Percentiles rank a stretch among this genome's conserved stretches.
Conservation (phyloP, 2,888 invertebrate genomes). For the Eilema griseolum region DNA sequence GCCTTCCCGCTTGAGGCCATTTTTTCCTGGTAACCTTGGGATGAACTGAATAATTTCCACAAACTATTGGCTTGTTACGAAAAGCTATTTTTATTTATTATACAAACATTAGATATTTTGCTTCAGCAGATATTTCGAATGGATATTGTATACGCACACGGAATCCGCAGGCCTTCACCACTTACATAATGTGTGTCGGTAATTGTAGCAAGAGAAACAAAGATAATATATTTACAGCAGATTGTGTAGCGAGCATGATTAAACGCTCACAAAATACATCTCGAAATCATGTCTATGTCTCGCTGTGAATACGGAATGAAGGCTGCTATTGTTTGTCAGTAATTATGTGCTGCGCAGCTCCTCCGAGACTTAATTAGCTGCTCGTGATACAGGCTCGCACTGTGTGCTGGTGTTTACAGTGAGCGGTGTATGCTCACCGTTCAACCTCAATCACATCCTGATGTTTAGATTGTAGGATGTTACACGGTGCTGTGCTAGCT, state of each 20-base stretch:
- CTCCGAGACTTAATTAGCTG: slow-evolving; percentile 4
- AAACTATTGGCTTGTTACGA: neutral
- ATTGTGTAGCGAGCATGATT: slow-evolving; percentile 2
- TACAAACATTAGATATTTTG: neutral
- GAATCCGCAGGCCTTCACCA: too few species aligned
- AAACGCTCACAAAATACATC: neutral
- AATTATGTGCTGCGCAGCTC: neutral
- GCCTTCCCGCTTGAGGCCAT: too few species aligned
- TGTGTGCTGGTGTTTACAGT: neutral
- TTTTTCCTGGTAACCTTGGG: neutral
- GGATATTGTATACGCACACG: neutral
- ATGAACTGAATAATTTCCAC: neutral
- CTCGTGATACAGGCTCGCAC: neutral
- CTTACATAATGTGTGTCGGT: neutral
- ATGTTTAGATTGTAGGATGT: too few species aligned
- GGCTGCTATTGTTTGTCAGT: neutral
- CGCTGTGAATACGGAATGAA: neutral
- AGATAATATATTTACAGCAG: neutral
- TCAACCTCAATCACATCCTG: neutral
- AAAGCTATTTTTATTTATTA: too few species aligned
- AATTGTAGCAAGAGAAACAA: neutral
- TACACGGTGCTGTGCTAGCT: neutral
- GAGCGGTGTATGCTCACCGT: neutral
- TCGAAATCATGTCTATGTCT: neutral
- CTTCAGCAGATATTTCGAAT: neutral